Evolutionary conservation across 2,888 invertebrate species (phyloP).

Genomic region (Baronia brevicornis): DNA sequence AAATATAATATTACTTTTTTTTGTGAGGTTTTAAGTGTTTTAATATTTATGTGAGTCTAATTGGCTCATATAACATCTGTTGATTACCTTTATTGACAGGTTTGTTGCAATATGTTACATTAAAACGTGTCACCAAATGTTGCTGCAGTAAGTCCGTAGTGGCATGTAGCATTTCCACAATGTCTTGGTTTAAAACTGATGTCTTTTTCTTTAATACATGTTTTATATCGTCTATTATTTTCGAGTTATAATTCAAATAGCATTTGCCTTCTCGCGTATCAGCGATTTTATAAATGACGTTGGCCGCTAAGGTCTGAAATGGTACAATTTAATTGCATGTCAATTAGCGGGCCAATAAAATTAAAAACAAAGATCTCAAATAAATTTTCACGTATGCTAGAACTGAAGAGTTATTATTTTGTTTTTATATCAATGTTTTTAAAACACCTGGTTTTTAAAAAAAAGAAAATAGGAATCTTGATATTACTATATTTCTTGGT

Average conservation of each 20-base stretch:
- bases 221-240: slow-evolving; percentile 51
- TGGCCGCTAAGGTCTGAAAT: slow-evolving; percentile 47
- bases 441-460: too few relatives aligned
- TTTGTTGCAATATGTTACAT: slow-evolving; percentile 38
- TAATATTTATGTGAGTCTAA: not conserved
- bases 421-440: too few relatives aligned
- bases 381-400: too few relatives aligned
- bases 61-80: slow-evolving; percentile 8
- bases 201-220: slow-evolving; percentile 43
- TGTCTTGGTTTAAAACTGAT: slow-evolving; percentile 33
- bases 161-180: slow-evolving; percentile 36
- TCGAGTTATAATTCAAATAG: slow-evolving; percentile 55
- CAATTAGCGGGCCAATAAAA: slow-evolving; percentile 18
- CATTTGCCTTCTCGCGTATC: slow-evolving; percentile 54
- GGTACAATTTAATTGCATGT: too few relatives aligned
- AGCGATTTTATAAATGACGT: slow-evolving; percentile 42
- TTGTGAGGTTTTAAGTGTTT: too few relatives aligned
- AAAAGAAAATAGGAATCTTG: too few relatives aligned
- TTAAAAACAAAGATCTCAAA: not conserved
- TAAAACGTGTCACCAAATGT: slow-evolving; percentile 29
- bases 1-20: too few relatives aligned
- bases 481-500: too few relatives aligned
- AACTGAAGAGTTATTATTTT: too few relatives aligned
- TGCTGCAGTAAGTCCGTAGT: slow-evolving; percentile 42
- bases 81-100: slow-evolving; percentile 34